A percentile compares a stretch with the other conserved stretches of the same genome.
Evolutionary conservation across 2,113 vertebrate genomes (phyloP).

Genomic region (Cyrtonyx montezumae): DNA sequence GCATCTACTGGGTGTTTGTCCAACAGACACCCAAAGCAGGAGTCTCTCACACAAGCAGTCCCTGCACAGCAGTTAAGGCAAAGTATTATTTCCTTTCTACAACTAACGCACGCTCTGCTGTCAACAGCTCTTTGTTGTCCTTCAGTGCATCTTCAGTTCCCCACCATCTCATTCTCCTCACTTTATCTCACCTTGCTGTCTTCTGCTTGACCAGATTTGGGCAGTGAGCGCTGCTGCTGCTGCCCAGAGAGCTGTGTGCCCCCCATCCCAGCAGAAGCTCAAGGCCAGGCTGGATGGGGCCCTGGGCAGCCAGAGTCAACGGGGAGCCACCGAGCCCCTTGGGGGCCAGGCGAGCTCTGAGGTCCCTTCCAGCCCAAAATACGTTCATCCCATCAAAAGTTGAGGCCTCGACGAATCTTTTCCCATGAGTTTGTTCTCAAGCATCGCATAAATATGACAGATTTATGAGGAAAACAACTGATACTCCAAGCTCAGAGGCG

Average conservation of each 20-base stretch:
- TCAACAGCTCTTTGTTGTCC: background rate
- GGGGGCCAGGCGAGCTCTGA: no score
- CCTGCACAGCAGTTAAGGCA: background rate
- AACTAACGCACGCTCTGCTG: background rate
- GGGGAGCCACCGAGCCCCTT: no score
- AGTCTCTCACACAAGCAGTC: background rate
- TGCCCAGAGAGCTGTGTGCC: background rate
- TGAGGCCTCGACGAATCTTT: background rate
- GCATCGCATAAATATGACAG: background rate
- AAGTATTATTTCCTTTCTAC: background rate
- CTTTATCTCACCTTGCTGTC: fast-evolving
- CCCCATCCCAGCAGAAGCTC: background rate
- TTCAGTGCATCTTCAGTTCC: background rate
- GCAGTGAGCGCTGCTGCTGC: background rate
- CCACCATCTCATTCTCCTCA: background rate
- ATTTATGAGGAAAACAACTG: background rate
- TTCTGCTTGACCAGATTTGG: background rate
- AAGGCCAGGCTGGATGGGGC: background rate
- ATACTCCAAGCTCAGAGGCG: background rate
- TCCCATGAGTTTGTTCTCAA: background rate
- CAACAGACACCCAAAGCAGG: background rate
- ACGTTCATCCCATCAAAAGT: background rate
- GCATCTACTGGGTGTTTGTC: background rate
- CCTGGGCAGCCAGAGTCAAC: background rate
- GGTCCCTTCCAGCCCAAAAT: background rate